Percentiles rank a stretch among this genome's conserved stretches.
Conservation (phyloP, 2,797 vertebrate species). For the Tauraco hartlaubi region DNA sequence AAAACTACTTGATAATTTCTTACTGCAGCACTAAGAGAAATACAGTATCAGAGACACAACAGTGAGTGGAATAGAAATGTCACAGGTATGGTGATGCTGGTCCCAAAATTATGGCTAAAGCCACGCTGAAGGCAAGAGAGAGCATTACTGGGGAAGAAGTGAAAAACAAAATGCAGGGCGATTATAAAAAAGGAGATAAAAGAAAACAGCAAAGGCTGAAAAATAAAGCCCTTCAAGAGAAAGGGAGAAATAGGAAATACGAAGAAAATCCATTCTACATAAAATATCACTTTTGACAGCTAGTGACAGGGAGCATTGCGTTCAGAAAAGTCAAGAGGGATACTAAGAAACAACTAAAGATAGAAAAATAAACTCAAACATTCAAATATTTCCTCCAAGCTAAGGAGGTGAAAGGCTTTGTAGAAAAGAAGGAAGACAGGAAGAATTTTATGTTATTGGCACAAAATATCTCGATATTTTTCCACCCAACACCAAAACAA, state of each 20-base stretch:
- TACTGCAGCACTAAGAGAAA: background rate
- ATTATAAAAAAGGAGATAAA: background rate
- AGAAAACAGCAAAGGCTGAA: background rate
- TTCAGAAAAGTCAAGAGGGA: background rate
- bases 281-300: background rate
- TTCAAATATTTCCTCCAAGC: background rate
- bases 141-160: background rate
- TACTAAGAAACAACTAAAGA: background rate
- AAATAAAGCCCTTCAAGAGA: background rate
- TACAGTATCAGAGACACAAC: background rate
- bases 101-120: background rate
- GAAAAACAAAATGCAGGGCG: background rate
- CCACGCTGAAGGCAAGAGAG: background rate
- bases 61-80: background rate
- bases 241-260: background rate
- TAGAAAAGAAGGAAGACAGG: background rate
- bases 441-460: background rate
- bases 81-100: background rate
- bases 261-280: background rate
- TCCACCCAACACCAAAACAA: constrained; percentile 12
- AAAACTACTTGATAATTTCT: background rate
- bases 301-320: background rate
- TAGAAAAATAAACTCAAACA: background rate
- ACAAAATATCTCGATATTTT: background rate
- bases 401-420: background rate